Evolutionary conservation across 2,888 invertebrate species (phyloP).

Genomic region (Agonopterix arenella): DNA sequence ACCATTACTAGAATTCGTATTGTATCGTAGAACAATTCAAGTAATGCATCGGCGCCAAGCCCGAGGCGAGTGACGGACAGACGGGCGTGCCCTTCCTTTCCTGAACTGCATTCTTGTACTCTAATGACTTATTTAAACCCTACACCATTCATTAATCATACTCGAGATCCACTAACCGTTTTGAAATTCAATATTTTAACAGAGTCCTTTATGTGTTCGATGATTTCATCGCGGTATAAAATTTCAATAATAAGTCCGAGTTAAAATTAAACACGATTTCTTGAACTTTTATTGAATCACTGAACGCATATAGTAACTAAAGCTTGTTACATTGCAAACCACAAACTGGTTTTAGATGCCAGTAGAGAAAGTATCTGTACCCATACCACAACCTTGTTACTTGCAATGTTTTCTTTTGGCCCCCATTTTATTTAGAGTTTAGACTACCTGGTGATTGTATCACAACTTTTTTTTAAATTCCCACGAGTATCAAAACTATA

Average conservation of each 20-base stretch:
- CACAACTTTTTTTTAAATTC: too few relatives aligned
- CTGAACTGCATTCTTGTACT: conserved; percentile 1
- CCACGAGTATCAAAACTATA: too few relatives aligned
- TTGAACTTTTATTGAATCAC: neutral
- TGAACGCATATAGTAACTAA: neutral
- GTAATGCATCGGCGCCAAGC: conserved; percentile 18
- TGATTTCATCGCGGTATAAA: too few relatives aligned
- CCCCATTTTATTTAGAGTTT: too few relatives aligned
- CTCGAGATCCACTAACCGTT: too few relatives aligned
- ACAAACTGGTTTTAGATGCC: conserved; percentile 26
- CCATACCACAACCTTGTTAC: conserved; percentile 1
- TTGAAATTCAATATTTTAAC: too few relatives aligned
- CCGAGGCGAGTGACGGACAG: neutral
- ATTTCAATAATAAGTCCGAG: too few relatives aligned
- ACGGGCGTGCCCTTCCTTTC: conserved; percentile 13
- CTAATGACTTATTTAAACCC: too few relatives aligned
- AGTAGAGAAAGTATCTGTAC: conserved; percentile 25
- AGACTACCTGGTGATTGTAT: too few relatives aligned
- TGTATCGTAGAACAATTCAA: conserved; percentile 17
- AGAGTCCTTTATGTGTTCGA: too few relatives aligned
- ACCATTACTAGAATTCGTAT: conserved; percentile 3
- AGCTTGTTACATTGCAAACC: conserved; percentile 10
- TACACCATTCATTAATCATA: too few relatives aligned
- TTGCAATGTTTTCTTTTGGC: conserved; percentile 1
- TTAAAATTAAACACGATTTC: too few relatives aligned